phyloP scores from a whole-genome alignment of 2,888 invertebrate genomes.

The Tineola bisselliella region DNA sequence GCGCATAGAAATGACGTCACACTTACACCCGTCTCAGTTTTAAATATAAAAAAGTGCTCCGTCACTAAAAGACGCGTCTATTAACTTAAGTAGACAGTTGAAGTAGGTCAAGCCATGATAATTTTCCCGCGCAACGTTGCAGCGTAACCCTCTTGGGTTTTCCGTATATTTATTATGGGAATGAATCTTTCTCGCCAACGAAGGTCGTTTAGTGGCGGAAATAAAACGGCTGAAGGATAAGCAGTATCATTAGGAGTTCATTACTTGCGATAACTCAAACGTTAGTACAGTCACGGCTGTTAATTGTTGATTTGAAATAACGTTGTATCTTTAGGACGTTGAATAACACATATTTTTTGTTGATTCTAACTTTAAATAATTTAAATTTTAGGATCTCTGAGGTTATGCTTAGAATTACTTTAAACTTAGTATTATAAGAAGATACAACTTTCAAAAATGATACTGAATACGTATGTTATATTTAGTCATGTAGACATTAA shows the following conservation, averaged over 20 bases:
- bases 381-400: too few relatives aligned
- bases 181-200: constrained; percentile 14
- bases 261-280: constrained; percentile 28
- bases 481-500: too few relatives aligned
- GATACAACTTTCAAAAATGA: too few relatives aligned
- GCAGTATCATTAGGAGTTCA: constrained; percentile 32
- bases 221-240: constrained; percentile 20
- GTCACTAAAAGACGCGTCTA: background rate
- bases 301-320: background rate
- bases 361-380: too few relatives aligned
- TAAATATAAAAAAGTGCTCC: background rate
- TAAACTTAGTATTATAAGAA: too few relatives aligned
- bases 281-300: constrained; percentile 4
- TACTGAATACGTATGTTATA: too few relatives aligned
- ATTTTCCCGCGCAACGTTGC: constrained; percentile 6
- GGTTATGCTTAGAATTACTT: too few relatives aligned
- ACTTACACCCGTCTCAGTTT: background rate
- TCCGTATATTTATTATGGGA: constrained; percentile 14
- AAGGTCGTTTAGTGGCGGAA: constrained; percentile 12
- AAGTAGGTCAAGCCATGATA: constrained; percentile 7
- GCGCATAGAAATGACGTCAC: background rate
- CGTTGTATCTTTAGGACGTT: too few relatives aligned
- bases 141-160: background rate
- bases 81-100: background rate
- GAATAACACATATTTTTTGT: too few relatives aligned